phyloP scores from a whole-genome alignment of 2,113 vertebrate genomes.

The Cairina moschata region DNA sequence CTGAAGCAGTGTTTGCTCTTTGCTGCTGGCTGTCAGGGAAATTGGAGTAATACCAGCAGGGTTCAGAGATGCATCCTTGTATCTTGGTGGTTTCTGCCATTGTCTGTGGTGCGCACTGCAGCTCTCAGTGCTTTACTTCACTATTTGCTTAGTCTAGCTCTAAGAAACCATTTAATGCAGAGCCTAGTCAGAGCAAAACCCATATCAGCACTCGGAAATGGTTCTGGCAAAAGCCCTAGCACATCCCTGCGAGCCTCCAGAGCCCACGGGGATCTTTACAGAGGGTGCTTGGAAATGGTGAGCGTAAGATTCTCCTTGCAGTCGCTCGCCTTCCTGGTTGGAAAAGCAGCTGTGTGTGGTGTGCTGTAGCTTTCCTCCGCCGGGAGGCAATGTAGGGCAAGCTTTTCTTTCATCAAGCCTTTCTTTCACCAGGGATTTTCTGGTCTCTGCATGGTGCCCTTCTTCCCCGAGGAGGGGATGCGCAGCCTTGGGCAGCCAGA shows the following conservation, averaged over 20 bases:
- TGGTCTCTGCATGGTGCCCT: neutral
- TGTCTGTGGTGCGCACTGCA: neutral
- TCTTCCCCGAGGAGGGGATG: neutral
- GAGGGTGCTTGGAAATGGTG: neutral
- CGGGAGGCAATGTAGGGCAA: neutral
- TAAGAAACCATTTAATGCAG: neutral
- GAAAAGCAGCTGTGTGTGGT: neutral
- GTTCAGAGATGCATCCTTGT: neutral
- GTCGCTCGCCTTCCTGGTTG: neutral
- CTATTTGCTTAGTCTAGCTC: neutral
- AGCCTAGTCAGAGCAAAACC: neutral
- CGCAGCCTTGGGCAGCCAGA: too few species aligned
- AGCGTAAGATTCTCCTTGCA: neutral
- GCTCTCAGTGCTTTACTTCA: neutral
- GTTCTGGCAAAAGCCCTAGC: neutral
- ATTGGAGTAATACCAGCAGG: neutral
- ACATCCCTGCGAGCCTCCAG: accelerated
- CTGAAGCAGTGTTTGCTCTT: neutral
- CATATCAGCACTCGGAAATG: neutral
- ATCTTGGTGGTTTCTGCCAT: neutral
- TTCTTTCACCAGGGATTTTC: neutral
- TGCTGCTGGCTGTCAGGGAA: neutral
- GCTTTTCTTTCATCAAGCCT: neutral
- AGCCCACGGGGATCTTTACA: neutral
- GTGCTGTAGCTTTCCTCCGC: neutral